Evolutionary conservation across 1,140 invertebrate genomes (phyloP).

Genomic region (Oryctes rhinoceros): DNA sequence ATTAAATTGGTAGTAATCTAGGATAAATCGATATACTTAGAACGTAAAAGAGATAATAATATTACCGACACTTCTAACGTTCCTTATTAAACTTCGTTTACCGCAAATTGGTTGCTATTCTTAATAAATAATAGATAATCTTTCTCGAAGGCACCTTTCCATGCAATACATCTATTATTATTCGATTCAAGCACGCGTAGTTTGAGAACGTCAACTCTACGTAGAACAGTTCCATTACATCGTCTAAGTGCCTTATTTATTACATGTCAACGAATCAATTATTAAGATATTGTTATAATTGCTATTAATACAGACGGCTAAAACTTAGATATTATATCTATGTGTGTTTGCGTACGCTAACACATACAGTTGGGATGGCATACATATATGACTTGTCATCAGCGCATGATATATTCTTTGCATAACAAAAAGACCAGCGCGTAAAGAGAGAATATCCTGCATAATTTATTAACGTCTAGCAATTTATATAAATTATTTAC

Average conservation of each 20-base stretch:
- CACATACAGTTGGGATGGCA: not conserved
- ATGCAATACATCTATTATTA: too few relatives aligned
- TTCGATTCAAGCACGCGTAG: too few relatives aligned
- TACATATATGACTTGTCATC: not conserved
- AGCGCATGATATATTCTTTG: not conserved
- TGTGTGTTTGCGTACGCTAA: not conserved
- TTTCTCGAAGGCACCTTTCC: too few relatives aligned
- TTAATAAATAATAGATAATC: too few relatives aligned
- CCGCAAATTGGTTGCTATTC: too few relatives aligned
- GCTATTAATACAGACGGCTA: constrained; percentile 8
- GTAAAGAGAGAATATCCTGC: not conserved
- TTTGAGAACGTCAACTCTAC: not conserved
- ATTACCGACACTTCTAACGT: too few relatives aligned
- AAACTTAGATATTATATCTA: not conserved
- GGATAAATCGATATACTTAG: too few relatives aligned
- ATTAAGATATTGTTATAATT: constrained; percentile 20
- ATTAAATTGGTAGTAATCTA: too few relatives aligned
- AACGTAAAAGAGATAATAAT: too few relatives aligned
- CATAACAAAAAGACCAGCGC: not conserved
- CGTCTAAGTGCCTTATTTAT: not conserved
- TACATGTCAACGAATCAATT: constrained; percentile 8
- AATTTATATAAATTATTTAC: constrained; percentile 35
- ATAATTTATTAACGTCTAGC: constrained; percentile 14
- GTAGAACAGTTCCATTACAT: not conserved
- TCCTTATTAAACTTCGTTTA: too few relatives aligned